Evolutionary conservation across 2,797 vertebrate genomes (phyloP), one percentile per base, ranked within the genome.

Genomic region (Karalla daura): DNA sequence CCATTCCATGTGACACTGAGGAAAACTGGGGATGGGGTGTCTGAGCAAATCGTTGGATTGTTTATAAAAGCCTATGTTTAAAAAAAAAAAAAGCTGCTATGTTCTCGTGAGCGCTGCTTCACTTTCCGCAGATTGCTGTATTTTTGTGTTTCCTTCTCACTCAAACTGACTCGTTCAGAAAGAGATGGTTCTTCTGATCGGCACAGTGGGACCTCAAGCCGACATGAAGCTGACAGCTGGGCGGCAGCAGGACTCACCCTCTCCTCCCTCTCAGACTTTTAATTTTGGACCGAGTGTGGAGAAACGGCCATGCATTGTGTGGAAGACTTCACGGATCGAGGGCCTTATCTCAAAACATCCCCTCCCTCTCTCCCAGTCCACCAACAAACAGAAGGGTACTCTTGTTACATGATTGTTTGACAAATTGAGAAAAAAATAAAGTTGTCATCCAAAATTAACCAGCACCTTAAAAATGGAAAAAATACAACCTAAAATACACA

Each of bases 321-420:
- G 50, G 74, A 85, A 71, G 63, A 83, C 64, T 67, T 74, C 27
- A 72, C 64, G 61, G 65, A 70, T 68, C 25, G 50, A 78, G 55
- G 64, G 55, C 61, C 55, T 39, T 44, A 60, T 43, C 56, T 39
- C 70, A 65, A 62, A 36, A 65, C 63, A 46, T 32, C 58, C 44
- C 43, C 20, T 18, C 27, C 30, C 24, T 13, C 56, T 12, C 20
- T 14, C 18, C 41, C 14, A 51, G 54, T 37, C 60, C 43, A 66
- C 54, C 51, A 70, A 84, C 56, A 80, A 71, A 85, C 63, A 75
- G 53, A 82, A 84, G 88, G 87, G 83, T 85, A 87, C 86, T 88
- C 78, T 68, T 74, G 77, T 89, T 89, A 86, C 78, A 90, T 90
- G 92, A 93, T 93, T 93, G 92, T 93, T 87, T 89, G 75, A 88